Evolutionary conservation across 2,888 invertebrate species (phyloP), one percentile per base, ranked within the genome.

Genomic region (Lasioglossum figueresi): DNA sequence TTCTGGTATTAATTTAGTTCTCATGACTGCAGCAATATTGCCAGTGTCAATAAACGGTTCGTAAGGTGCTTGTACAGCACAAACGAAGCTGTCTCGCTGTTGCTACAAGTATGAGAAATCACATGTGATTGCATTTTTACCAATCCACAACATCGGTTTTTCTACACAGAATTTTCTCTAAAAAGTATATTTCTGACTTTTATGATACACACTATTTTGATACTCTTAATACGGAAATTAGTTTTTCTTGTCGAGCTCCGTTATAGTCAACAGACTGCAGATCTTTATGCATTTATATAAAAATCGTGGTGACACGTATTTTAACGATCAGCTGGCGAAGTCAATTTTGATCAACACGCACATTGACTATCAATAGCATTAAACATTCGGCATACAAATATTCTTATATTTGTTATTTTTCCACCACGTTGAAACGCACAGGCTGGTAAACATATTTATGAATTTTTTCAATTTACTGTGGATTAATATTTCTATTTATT

Each of bases 1-100:
- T 59, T 59, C n/a, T n/a, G 59, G 14, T 27, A 59, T 59, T 59
- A 59, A 59, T 59, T 59, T 59, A 59, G 59, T 59, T 59, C 27
- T 59, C 59, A 27, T 4, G 59, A 59, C 12, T 27, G 27, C 5
- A 59, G 59, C 27, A 59, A 63, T 63, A 63, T 63, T 63, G 63
- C 27, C 31, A 31, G 14, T 12, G 63, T 63, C 63, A 63, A 63
- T 63, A 63, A 63, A 31, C 63, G 27, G 31, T 63, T 63, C 16
- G 63, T 5, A 16, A 63, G 27, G 14, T 63, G 31, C 59, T 63
- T 63, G 59, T 27, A 16, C 2, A 63, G 31, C 16, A 63, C 27
- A 1, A 63, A 27, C 59, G 59, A 16, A 63, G 59, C 59, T 63
- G 31, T 63, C 27, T 16, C 4, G 14, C 6, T 63, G 27, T 63